These are phyloP conservation scores for Gallinago undulata DNA, from an alignment of 2,113 vertebrate genomes.

Conservation along the genomic window DNA sequence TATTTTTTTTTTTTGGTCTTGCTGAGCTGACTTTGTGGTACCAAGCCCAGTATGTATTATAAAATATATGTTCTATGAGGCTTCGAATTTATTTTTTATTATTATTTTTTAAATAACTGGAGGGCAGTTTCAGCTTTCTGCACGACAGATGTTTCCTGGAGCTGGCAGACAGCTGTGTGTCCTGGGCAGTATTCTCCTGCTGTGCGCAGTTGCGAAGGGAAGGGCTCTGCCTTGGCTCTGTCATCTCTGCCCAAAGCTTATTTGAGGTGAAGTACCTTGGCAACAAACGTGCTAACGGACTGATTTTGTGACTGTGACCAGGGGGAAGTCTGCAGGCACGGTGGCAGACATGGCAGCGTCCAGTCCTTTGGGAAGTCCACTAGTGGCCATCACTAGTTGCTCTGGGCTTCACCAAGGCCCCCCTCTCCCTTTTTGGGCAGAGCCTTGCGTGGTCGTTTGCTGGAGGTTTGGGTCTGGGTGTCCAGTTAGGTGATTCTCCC, in stretches of 20 bases:
- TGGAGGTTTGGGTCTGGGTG: neutral
- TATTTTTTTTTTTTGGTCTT: neutral
- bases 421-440: neutral
- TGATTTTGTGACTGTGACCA: neutral
- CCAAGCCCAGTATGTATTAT: neutral
- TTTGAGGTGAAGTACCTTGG: neutral
- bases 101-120: neutral
- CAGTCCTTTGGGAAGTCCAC: neutral
- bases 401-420: neutral
- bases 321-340: neutral
- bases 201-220: neutral
- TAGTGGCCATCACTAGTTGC: neutral
- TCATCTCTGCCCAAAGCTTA: neutral
- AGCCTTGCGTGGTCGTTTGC: accelerated
- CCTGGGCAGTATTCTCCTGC: neutral
- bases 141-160: neutral
- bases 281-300: neutral
- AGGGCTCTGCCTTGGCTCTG: neutral
- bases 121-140: neutral
- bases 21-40: neutral
- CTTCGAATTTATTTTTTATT: neutral
- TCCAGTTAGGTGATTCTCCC: neutral
- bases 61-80: neutral
- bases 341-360: neutral
- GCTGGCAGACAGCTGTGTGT: neutral